Base-by-base conservation (phyloP, 2,888 invertebrate genomes). In the Lochmaea capreae region DNA sequence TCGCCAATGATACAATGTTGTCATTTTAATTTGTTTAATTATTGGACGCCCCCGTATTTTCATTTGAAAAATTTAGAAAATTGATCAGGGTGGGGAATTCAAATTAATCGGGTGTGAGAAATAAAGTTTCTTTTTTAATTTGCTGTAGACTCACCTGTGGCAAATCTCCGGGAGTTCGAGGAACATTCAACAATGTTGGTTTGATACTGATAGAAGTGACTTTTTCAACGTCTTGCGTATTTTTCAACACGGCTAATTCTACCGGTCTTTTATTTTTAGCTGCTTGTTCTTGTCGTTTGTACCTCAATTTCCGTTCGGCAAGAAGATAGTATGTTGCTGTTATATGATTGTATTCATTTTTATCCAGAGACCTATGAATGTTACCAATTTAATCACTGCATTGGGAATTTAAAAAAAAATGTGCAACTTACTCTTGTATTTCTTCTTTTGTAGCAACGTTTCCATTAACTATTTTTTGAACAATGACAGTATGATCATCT, bases 321-420 rank as follows among this genome's bases (percentile, higher is more conserved):
- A 99, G 89, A 81, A 99, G 90, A 88, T 95, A 99, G 88, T 98
- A 99, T 22, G 99, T 99, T 63, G 99, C 99, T 43, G 99, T 98
- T 83, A 99, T 94, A 87, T 99, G 97, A 89, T 97, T 97, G 88
- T 99, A 99, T 85, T 97, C 97, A 88, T 98, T 96, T 85, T 94
- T 95, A 85, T 98, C 97, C 84, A 99, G 89, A 71, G 97, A 94
- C 78, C 95, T 96, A 85, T 42, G 86, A 87, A 67, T 33, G 18
- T 18, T 26, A 65, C 26, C 26, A 33, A 33, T 33, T 33, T 33
- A 3, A 42, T 16, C 1, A 18, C 1, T n/a, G 22, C 59, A 5
- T 22, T 12, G 14, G 1, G 18, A 4, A 61, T 42, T 42, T 10
- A 42, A 42, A 42, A 11, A 42, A 9, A 16, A 43, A 22, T 18